Evolutionary conservation across 2,888 invertebrate species (phyloP).

Genomic region (Hylaea fasciaria): DNA sequence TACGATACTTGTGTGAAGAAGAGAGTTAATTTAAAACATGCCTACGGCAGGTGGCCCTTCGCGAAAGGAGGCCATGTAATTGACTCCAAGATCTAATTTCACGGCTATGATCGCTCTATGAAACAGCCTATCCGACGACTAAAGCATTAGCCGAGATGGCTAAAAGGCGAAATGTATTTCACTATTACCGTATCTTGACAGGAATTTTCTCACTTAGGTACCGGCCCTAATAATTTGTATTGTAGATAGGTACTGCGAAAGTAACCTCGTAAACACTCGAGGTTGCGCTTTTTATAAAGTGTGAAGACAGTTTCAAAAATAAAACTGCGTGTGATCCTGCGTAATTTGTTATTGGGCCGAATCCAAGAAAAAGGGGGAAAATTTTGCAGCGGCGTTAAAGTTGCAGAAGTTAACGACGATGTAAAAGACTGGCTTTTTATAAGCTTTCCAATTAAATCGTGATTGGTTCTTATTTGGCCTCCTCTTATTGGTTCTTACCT

Average conservation of each 20-base stretch:
- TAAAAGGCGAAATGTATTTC: constrained; percentile 9
- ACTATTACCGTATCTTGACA: constrained; percentile 4
- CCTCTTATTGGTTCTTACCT: no score
- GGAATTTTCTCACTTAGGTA: no score
- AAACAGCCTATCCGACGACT: constrained; percentile 11
- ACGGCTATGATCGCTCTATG: constrained; percentile 36
- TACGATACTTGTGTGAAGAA: constrained; percentile 9
- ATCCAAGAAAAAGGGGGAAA: constrained; percentile 52
- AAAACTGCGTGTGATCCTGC: constrained; percentile 37
- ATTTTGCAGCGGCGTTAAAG: constrained; percentile 52
- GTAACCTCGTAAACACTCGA: no score
- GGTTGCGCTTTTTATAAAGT: neutral
- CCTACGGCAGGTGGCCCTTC: constrained; percentile 36
- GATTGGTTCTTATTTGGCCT: neutral
- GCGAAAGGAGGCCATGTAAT: constrained; percentile 34
- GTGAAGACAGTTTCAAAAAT: constrained; percentile 30
- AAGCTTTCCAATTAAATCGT: constrained; percentile 10
- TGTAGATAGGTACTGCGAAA: no score
- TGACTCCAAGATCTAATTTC: constrained; percentile 39
- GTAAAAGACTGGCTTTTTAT: constrained; percentile 23
- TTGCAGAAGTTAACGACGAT: constrained; percentile 37
- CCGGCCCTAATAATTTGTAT: no score
- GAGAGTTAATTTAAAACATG: constrained; percentile 39
- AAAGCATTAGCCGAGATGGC: constrained; percentile 21
- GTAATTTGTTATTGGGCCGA: constrained; percentile 54